These are phyloP conservation scores for Cinclus cinclus DNA, from an alignment of 2,113 vertebrate species.

Conservation along the genomic window DNA sequence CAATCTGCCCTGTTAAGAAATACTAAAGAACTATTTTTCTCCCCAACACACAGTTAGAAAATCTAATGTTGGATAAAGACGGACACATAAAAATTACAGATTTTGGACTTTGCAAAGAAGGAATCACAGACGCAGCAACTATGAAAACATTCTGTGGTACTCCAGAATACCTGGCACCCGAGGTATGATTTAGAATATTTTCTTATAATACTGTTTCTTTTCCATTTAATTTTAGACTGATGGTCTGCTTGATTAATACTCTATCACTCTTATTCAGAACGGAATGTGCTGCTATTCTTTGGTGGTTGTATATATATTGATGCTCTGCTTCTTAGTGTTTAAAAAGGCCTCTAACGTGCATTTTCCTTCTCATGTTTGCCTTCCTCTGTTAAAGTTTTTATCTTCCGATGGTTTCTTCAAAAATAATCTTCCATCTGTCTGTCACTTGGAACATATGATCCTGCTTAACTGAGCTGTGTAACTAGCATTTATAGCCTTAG, in stretches of 20 bases:
- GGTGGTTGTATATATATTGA: not conserved
- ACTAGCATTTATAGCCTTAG: constrained; percentile 5
- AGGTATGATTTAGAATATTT: constrained; percentile 79
- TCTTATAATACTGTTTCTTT: not conserved
- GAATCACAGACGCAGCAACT: constrained; percentile 97
- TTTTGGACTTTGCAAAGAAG: constrained; percentile 98
- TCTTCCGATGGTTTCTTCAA: constrained; percentile 1
- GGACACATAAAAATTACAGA: constrained; percentile 98
- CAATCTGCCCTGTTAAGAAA: not conserved
- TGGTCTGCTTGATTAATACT: not conserved
- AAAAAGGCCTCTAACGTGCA: not conserved
- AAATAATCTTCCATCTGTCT: constrained; percentile 61
- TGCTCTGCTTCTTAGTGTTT: not conserved
- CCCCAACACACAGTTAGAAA: constrained; percentile 85
- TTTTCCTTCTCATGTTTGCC: constrained; percentile 19
- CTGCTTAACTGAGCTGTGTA: constrained; percentile 14
- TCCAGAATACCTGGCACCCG: constrained; percentile 94
- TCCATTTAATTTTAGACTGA: not conserved
- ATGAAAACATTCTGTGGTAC: constrained; percentile 99
- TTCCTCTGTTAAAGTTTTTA: constrained; percentile 26
- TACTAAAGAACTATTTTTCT: constrained; percentile 33
- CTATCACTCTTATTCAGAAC: not conserved
- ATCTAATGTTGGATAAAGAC: constrained; percentile 98
- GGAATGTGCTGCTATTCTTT: not conserved
- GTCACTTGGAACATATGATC: constrained; percentile 52